Evolutionary conservation across 2,113 vertebrate genomes (phyloP).

Genomic region (Phycodurus eques): DNA sequence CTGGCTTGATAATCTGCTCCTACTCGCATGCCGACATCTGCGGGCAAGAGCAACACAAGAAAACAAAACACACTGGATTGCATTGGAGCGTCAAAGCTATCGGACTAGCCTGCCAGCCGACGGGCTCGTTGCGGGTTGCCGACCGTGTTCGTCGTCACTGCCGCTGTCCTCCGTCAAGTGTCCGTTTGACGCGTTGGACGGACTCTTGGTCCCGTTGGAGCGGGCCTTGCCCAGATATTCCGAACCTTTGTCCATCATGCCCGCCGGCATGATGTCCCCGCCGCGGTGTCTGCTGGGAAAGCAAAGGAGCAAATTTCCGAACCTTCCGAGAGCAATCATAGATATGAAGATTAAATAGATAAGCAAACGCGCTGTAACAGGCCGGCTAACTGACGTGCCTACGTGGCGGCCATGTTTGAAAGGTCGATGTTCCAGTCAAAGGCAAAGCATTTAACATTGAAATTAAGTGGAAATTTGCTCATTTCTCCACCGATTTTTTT

Average conservation of each 20-base stretch:
- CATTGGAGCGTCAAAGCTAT: rapidly evolving
- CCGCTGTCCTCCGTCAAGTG: slow-evolving; percentile 89
- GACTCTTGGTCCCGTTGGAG: slow-evolving; percentile 86
- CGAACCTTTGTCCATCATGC: slow-evolving; percentile 90
- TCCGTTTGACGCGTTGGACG: slow-evolving; percentile 84
- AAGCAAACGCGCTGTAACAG: too few relatives aligned
- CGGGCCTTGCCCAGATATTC: slow-evolving; percentile 86
- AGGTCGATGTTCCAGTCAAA: too few relatives aligned
- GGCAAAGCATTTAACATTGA: too few relatives aligned
- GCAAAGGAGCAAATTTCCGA: too few relatives aligned
- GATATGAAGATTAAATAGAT: too few relatives aligned
- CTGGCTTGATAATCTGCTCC: slow-evolving; percentile 91
- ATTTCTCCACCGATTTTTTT: too few relatives aligned
- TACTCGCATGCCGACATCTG: slow-evolving; percentile 98
- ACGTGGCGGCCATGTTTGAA: too few relatives aligned
- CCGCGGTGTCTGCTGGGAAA: background rate
- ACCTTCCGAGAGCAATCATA: background rate
- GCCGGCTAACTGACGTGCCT: too few relatives aligned
- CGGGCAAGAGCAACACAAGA: slow-evolving; percentile 35
- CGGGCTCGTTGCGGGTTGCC: slow-evolving; percentile 74
- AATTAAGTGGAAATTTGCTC: too few relatives aligned
- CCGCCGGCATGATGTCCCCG: slow-evolving; percentile 79
- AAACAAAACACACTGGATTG: rapidly evolving
- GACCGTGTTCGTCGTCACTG: slow-evolving; percentile 91
- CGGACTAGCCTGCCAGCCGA: background rate